Evolutionary conservation across 2,113 vertebrate genomes (phyloP).

Genomic region (Crotalus helleri): DNA sequence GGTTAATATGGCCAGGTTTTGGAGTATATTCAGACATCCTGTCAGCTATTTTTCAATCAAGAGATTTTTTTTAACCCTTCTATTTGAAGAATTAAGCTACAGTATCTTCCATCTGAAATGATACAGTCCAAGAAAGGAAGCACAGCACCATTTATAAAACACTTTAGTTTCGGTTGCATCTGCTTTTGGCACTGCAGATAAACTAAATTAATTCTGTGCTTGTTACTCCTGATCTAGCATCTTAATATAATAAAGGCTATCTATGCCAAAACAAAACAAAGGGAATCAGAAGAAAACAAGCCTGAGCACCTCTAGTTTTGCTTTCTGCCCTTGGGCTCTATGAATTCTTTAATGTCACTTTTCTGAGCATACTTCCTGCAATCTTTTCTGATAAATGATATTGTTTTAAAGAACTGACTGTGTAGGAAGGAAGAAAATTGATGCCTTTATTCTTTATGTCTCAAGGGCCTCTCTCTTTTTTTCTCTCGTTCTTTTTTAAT

Average conservation of each 20-base stretch:
- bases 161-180: background rate
- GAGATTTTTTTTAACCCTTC: background rate
- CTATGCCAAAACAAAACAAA: background rate
- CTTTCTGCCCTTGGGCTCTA: slow-evolving; percentile 1
- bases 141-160: background rate
- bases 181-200: background rate
- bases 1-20: background rate
- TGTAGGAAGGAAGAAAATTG: background rate
- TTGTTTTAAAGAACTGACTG: slow-evolving; percentile 20
- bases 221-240: slow-evolving; percentile 13
- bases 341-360: slow-evolving; percentile 28
- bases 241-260: slow-evolving; percentile 18
- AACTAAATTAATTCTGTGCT: slow-evolving; percentile 11
- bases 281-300: background rate
- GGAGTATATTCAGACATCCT: background rate
- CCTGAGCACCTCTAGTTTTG: background rate
- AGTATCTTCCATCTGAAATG: background rate
- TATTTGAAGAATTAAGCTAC: background rate
- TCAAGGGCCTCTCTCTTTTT: slow-evolving; percentile 2
- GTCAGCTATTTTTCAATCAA: background rate
- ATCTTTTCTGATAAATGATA: slow-evolving; percentile 18
- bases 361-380: slow-evolving; percentile 12
- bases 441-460: slow-evolving; percentile 2
- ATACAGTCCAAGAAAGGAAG: background rate
- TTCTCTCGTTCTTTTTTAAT: background rate